Evolutionary conservation across 2,797 vertebrate genomes (phyloP).

Genomic region (Chloroceryle amazona): DNA sequence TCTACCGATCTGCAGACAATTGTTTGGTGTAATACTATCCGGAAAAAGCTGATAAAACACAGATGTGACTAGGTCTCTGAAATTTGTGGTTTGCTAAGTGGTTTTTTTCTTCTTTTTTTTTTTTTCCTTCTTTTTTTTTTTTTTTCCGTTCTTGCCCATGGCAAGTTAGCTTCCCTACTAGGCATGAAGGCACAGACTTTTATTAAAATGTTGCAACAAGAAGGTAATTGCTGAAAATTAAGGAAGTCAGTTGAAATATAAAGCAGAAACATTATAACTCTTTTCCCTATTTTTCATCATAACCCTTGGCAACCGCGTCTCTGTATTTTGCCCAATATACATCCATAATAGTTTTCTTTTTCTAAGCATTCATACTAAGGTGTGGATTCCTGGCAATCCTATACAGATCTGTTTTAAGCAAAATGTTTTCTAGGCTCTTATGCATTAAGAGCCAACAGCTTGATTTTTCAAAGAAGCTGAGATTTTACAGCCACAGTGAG

Average conservation of each 20-base stretch:
- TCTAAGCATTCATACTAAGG: background rate
- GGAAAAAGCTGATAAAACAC: slow-evolving; percentile 97
- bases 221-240: slow-evolving; percentile 79
- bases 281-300: background rate
- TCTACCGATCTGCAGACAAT: slow-evolving; percentile 97
- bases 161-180: slow-evolving; percentile 80
- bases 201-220: slow-evolving; percentile 81
- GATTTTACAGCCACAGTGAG: slow-evolving; percentile 15
- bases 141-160: slow-evolving; percentile 73
- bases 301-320: background rate
- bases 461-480: slow-evolving; percentile 9
- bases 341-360: slow-evolving; percentile 26
- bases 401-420: background rate
- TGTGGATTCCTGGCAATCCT: slow-evolving; percentile 3
- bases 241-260: slow-evolving; percentile 79
- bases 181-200: slow-evolving; percentile 69
- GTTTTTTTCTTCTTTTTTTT: background rate
- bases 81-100: slow-evolving; percentile 93
- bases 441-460: background rate
- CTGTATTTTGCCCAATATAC: slow-evolving; percentile 17
- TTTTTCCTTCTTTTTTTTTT: background rate
- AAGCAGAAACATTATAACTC: slow-evolving; percentile 30
- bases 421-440: background rate
- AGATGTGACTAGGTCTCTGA: slow-evolving; percentile 96
- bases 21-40: slow-evolving; percentile 97